Conservation (phyloP, 2,113 vertebrate genomes). For the Gallinago undulata region DNA sequence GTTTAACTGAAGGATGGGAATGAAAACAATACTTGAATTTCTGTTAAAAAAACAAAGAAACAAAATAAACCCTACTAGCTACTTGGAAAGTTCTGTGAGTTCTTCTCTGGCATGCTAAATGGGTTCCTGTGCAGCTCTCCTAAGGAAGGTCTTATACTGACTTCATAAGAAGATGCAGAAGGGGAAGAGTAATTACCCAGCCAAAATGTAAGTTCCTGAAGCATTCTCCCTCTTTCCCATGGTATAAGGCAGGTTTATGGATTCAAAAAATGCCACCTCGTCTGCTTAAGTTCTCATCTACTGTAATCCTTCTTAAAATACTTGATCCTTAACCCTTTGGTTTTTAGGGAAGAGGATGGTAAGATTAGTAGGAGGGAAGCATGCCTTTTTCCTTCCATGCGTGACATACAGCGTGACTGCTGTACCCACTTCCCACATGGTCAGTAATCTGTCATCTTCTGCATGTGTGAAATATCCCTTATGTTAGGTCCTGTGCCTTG, state of each 20-base stretch:
- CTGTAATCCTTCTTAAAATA: slow-evolving; percentile 4
- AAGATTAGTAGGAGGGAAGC: slow-evolving; percentile 21
- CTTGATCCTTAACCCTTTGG: neutral
- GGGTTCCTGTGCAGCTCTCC: neutral
- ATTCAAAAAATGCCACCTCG: neutral
- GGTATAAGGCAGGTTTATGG: neutral
- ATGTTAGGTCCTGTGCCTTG: slow-evolving; percentile 9
- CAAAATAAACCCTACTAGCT: neutral
- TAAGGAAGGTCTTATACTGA: neutral
- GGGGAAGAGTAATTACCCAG: neutral
- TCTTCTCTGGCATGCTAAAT: neutral
- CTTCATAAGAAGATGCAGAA: neutral
- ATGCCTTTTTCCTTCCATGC: neutral
- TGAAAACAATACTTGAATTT: neutral
- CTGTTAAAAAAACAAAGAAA: neutral
- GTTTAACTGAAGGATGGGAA: neutral
- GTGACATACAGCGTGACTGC: neutral
- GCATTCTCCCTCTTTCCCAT: neutral
- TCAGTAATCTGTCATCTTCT: slow-evolving; percentile 43
- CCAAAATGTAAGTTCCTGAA: neutral
- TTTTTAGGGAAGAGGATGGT: slow-evolving; percentile 10
- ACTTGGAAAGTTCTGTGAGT: neutral
- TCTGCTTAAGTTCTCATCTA: neutral
- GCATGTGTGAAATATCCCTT: slow-evolving; percentile 53
- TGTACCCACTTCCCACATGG: slow-evolving; percentile 60